phyloP scores from a whole-genome alignment of 2,797 vertebrate species.

The Anolis apletophallus region DNA sequence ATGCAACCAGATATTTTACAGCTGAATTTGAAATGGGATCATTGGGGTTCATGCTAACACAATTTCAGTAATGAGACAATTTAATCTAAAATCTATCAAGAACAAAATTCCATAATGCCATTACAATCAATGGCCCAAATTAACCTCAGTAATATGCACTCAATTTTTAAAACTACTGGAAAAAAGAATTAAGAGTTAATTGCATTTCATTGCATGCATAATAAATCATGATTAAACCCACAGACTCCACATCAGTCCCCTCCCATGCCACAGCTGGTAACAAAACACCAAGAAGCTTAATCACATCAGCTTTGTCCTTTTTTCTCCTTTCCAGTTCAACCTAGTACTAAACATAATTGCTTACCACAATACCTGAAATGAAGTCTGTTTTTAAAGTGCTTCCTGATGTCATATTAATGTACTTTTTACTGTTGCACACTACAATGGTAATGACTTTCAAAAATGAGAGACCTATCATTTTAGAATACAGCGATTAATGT shows the following conservation, averaged over 20 bases:
- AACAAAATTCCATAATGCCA: slow-evolving; percentile 22
- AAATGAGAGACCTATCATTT: slow-evolving; percentile 11
- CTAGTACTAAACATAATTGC: slow-evolving; percentile 28
- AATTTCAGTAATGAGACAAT: slow-evolving; percentile 52
- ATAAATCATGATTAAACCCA: slow-evolving; percentile 50
- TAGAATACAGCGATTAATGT: not conserved
- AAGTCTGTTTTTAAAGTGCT: not conserved
- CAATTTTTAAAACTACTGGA: slow-evolving; percentile 27
- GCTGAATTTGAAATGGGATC: slow-evolving; percentile 31
- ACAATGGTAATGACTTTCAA: slow-evolving; percentile 27
- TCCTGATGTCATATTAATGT: not conserved
- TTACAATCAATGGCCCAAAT: slow-evolving; percentile 52
- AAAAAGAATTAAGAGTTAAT: slow-evolving; percentile 55
- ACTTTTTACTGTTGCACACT: not conserved
- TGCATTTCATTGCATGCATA: slow-evolving; percentile 39
- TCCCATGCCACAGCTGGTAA: slow-evolving; percentile 52
- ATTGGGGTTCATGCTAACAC: slow-evolving; percentile 19
- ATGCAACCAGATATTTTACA: slow-evolving; percentile 38
- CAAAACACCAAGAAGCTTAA: slow-evolving; percentile 56
- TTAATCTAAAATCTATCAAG: slow-evolving; percentile 27
- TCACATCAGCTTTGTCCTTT: slow-evolving; percentile 30
- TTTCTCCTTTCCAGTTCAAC: slow-evolving; percentile 37
- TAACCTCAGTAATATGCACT: slow-evolving; percentile 33
- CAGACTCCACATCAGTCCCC: slow-evolving; percentile 22
- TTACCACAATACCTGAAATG: slow-evolving; percentile 28